Conservation (phyloP, 2,888 invertebrate genomes). For the Hirtodrosophila cameraria region DNA sequence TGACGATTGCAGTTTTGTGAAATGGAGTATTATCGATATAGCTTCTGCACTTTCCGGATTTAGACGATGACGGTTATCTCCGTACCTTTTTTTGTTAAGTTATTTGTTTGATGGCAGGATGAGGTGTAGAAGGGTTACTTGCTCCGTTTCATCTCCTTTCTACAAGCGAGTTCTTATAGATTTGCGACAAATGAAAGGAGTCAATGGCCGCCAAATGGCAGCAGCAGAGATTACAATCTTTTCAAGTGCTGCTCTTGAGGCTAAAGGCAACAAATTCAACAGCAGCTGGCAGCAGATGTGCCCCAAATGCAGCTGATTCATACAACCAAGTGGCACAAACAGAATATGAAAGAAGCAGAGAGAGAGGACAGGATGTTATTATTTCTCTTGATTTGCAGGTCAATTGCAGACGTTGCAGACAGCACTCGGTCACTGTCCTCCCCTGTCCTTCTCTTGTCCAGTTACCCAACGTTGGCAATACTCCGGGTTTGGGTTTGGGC, state of each 20-base stretch:
- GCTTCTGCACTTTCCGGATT: no score
- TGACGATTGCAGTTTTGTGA: no score
- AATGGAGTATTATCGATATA: no score
- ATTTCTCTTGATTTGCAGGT: constrained; percentile 57
- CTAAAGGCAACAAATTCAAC: background rate
- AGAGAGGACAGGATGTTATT: constrained; percentile 30
- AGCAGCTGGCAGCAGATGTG: constrained; percentile 23
- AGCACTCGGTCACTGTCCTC: constrained; percentile 50
- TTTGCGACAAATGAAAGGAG: constrained; percentile 18
- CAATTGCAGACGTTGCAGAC: constrained; percentile 62
- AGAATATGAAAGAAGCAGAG: constrained; percentile 10
- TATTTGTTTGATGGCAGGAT: no score
- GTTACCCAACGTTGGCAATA: constrained; percentile 33
- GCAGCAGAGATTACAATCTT: constrained; percentile 8
- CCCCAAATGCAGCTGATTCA: constrained; percentile 25
- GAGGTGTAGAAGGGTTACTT: no score
- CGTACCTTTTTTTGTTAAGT: no score
- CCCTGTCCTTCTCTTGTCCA: constrained; percentile 14
- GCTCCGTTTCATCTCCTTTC: no score
- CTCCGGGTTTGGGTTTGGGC: constrained; percentile 19
- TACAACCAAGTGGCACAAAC: constrained; percentile 30
- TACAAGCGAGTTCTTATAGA: no score
- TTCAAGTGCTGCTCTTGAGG: background rate
- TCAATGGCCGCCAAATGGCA: constrained; percentile 25
- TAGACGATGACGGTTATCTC: no score